Evolutionary conservation across 2,797 vertebrate genomes (phyloP).

Genomic region (Cyclopterus lumpus): DNA sequence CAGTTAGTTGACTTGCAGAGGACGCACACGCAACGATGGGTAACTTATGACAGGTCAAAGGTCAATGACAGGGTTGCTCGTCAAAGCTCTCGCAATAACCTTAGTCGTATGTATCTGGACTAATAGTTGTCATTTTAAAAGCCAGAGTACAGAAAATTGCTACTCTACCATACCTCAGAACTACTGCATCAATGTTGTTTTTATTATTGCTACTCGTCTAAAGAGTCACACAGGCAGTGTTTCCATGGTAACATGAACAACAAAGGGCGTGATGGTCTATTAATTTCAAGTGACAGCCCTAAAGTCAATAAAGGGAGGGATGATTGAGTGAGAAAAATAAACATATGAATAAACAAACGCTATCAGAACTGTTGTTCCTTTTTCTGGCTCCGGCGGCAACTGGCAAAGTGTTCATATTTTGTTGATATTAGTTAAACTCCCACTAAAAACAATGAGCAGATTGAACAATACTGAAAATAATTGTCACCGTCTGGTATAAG

Average conservation of each 20-base stretch:
- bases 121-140: constrained; percentile 9
- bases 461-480: not conserved
- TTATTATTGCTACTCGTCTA: constrained; percentile 30
- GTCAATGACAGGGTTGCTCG: not conserved
- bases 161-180: constrained; percentile 6
- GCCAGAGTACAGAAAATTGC: not conserved
- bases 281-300: constrained; percentile 28
- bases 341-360: not conserved
- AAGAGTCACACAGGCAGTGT: constrained; percentile 29
- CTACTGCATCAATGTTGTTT: constrained; percentile 28
- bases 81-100: not conserved
- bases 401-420: not conserved
- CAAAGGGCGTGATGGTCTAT: constrained; percentile 22
- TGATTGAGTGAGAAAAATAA: constrained; percentile 25
- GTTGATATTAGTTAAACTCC: not conserved
- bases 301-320: constrained; percentile 27
- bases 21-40: not conserved
- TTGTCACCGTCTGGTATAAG: not conserved
- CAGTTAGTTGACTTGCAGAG: constrained; percentile 3
- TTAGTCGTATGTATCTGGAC: not conserved
- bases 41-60: constrained; percentile 8
- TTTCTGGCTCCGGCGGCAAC: not conserved
- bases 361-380: not conserved
- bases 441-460: not conserved
- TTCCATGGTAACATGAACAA: constrained; percentile 52